Conservation (phyloP, 2,113 vertebrate species). For the Tenrec ecaudatus region DNA sequence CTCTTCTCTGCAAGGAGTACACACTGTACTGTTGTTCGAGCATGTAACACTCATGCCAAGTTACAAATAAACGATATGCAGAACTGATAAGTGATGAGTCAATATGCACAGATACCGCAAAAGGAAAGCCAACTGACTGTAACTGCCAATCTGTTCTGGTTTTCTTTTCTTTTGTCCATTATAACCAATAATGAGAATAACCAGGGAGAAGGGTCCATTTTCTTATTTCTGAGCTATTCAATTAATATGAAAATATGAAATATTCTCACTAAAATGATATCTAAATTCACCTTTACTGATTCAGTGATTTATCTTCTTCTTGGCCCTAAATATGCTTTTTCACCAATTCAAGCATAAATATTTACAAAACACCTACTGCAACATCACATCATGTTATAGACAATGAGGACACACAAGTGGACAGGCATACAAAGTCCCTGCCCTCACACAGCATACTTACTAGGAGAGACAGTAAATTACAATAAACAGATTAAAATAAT, state of each 20-base stretch:
- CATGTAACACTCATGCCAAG: conserved; percentile 71
- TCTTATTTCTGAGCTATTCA: conserved; percentile 18
- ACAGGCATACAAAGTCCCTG: background rate
- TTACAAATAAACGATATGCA: conserved; percentile 75
- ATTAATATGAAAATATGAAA: background rate
- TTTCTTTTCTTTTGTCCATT: background rate
- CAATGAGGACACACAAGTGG: background rate
- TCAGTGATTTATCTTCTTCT: conserved; percentile 28
- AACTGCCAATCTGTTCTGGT: background rate
- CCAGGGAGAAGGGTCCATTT: background rate
- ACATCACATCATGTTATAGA: background rate
- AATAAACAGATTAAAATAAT: conserved; percentile 32
- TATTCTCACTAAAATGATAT: conserved; percentile 50
- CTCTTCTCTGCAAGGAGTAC: conserved; percentile 84
- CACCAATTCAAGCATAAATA: conserved; percentile 15
- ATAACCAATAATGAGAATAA: conserved; percentile 51
- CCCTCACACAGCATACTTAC: background rate
- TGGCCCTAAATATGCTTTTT: conserved; percentile 34
- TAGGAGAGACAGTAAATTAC: background rate
- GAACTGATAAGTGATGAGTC: conserved; percentile 76
- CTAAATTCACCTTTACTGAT: background rate
- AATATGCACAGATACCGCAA: conserved; percentile 63
- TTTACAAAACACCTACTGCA: background rate
- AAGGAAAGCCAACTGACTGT: conserved; percentile 25
- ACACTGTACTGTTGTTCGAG: conserved; percentile 84